Base-by-base conservation (phyloP, 1,140 invertebrate genomes). In the Panagrolaimus sp. region DNA sequence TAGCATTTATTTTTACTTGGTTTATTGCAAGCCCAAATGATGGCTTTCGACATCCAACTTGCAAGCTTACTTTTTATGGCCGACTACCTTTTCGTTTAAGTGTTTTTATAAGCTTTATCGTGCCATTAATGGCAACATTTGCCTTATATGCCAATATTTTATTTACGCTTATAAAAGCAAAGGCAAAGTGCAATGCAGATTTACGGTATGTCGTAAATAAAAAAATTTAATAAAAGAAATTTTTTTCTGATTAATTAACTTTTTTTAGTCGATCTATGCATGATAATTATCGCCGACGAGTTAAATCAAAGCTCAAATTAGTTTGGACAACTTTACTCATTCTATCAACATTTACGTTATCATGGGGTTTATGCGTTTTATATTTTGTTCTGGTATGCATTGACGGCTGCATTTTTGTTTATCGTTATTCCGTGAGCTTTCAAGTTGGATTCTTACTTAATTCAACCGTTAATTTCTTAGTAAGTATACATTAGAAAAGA, bases 261-360 rank as follows among this genome's bases (percentile, higher is more conserved):
- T n/a, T 15, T 71, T 48, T 46, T 58, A 72, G 70, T 14, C 62
- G 64, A 43, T 32, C 48, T 17, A 69, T 66, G 21, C 70, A 63
- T 26, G 63, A 63, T 32, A 72, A 17, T 43, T 64, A 71, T 26
- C 44, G 67, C 8, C n/a, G 43, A 58, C 69, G 72, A 47, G 74
- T 79, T 1, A 68, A 79, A 38, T 79, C 77, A 1, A 73, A 73
- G 47, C 47, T 79, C 15, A 79, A 79, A 58, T 63, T 79, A 12
- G 71, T 79, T 6, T 78, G 74, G 74, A 79, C 77, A 32, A 79
- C 77, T n/a, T 65, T 79, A 12, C 69, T 79, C 12, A 79, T 79
- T 46, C 64, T 79, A 14, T 72, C 67, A 15, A 78, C 74, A 17
- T 79, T 79, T 67, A 72, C 77, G 0, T 63, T 79, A 2, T 78